Evolutionary conservation across 2,888 invertebrate genomes (phyloP).

Genomic region (Periphyllus acericola): DNA sequence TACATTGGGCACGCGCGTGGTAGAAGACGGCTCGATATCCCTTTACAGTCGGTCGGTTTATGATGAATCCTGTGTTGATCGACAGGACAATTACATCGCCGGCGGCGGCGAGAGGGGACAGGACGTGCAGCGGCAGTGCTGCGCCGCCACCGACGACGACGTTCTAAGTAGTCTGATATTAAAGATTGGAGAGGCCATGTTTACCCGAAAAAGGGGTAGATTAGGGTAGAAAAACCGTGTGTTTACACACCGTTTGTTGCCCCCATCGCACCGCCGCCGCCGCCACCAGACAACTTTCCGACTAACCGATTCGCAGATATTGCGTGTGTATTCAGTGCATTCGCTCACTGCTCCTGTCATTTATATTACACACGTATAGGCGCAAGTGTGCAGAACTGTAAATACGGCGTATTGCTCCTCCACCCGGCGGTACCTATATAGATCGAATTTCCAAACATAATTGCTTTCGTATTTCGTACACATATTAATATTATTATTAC

Average conservation of each 20-base stretch:
- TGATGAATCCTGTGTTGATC: constrained; percentile 51
- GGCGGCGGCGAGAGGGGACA: neutral
- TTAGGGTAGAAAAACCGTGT: constrained; percentile 48
- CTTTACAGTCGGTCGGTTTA: constrained; percentile 51
- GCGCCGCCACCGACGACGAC: neutral
- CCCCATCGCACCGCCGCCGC: neutral
- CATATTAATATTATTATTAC: too few relatives aligned
- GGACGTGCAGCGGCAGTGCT: neutral
- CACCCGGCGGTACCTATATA: neutral
- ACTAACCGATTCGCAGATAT: constrained; percentile 24
- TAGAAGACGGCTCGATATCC: constrained; percentile 6
- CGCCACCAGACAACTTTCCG: neutral
- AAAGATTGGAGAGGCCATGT: constrained; percentile 51
- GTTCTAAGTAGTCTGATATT: constrained; percentile 60
- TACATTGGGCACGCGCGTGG: neutral
- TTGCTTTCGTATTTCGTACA: constrained; percentile 22
- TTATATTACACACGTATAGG: neutral
- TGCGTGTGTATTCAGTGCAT: neutral
- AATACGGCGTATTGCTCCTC: neutral
- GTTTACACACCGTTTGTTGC: constrained; percentile 51
- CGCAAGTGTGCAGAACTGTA: neutral
- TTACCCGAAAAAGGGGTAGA: constrained; percentile 56
- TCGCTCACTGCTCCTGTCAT: neutral
- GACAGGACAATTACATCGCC: constrained; percentile 46
- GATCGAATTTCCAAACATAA: constrained; percentile 42